Percentiles rank a stretch among this genome's conserved stretches.
These are phyloP conservation scores for Zophobas morio DNA, from an alignment of 1,140 invertebrate genomes.

Conservation along the genomic window DNA sequence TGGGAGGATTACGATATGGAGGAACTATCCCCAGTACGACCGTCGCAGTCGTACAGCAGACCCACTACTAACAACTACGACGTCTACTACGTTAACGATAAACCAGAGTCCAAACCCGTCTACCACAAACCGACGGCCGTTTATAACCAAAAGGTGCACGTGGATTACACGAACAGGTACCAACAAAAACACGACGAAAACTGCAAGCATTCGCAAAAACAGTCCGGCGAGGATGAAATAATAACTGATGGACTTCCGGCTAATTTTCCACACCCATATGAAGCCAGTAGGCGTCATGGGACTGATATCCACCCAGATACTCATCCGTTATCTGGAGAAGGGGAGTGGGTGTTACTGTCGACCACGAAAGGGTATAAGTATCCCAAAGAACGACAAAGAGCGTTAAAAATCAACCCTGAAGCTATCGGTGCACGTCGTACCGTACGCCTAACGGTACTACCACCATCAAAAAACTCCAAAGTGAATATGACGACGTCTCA, in stretches of 20 bases:
- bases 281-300: slow-evolving; percentile 51
- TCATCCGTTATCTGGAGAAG: slow-evolving; percentile 77
- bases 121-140: slow-evolving; percentile 52
- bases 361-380: slow-evolving; percentile 81
- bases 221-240: slow-evolving; percentile 68
- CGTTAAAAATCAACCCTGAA: slow-evolving; percentile 63
- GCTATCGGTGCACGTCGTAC: slow-evolving; percentile 67
- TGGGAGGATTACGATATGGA: slow-evolving; percentile 50
- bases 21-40: slow-evolving; percentile 15
- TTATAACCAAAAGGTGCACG: slow-evolving; percentile 61
- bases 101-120: slow-evolving; percentile 44
- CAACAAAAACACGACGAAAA: slow-evolving; percentile 54
- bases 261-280: slow-evolving; percentile 74
- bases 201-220: slow-evolving; percentile 53
- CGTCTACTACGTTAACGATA: slow-evolving; percentile 42
- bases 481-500: slow-evolving; percentile 81
- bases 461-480: slow-evolving; percentile 74
- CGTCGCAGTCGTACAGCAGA: background rate
- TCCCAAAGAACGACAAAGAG: slow-evolving; percentile 68
- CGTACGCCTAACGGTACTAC: slow-evolving; percentile 80
- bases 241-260: slow-evolving; percentile 78
- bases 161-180: slow-evolving; percentile 47
- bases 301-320: slow-evolving; percentile 67
- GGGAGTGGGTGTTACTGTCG: slow-evolving; percentile 83
- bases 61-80: slow-evolving; percentile 46